Evolutionary conservation across 2,797 vertebrate species (phyloP), one percentile per base, ranked within the genome.

Genomic region (Gastrophryne carolinensis): DNA sequence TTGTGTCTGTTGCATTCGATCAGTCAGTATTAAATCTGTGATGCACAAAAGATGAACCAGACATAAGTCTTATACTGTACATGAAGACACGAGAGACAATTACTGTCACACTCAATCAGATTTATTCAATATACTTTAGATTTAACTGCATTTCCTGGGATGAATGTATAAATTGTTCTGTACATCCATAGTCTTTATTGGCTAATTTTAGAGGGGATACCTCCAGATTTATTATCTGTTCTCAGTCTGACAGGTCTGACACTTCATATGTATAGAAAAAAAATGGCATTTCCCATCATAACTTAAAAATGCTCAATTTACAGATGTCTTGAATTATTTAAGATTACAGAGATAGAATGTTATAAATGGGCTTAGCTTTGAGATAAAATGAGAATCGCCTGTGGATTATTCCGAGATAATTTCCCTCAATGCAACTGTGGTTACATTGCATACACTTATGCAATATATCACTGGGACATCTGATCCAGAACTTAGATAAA

Each of bases 1-100:
- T 39, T 60, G 61, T 60, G 61, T 66, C 66, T 78, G 68, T 52
- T 52, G 41, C 41, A 78, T 62, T 71, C 72, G 60, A 77, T 72
- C 75, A 72, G 61, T 63, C 71, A 34, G 75, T 78, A 68, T 72
- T 68, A 66, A 58, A 32, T 52, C 67, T 72, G 23, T 23, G 29
- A 7, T n/a, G 34, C 50, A 44, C 12, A 13, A 29, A 23, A 17
- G 29, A 19, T 21, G 24, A 19, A 37, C 44, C 21, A 35, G 19
- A 21, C 27, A 54, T 32, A 47, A 30, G 30, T 50, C 58, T 34
- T 23, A 58, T 53, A 56, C 29, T 64, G 41, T 50, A 35, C 39
- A 37, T 19, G 39, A 30, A 30, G 23, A 56, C 27, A 19, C n/a
- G 24, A 24, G 13, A 5, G 19, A 39, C 37, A 64, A 56, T 73